Base-by-base conservation (phyloP, 2,888 invertebrate species). In the Melipona beecheii region DNA sequence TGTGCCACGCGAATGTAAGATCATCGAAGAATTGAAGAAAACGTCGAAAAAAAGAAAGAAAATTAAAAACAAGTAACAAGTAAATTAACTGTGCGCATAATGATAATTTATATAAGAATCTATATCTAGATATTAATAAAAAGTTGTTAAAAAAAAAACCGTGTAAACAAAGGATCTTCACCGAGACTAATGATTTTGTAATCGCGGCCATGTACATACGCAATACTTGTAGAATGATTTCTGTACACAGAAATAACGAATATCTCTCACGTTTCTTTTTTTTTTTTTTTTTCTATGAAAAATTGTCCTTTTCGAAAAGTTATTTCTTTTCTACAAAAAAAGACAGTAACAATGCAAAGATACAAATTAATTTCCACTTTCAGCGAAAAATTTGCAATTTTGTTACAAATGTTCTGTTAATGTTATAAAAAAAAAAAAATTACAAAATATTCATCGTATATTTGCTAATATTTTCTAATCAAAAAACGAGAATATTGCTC, bases 171-270 rank as follows among this genome's bases (percentile, higher is more conserved):
- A 50, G 24, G 64, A 70, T 78, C 13, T 75, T 75, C 66, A 64
- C 24, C 43, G 72, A 52, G 21, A 69, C 64, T 78, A 75, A 83
- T 64, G 36, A 84, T 75, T 83, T 81, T 86, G 75, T 85, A 89
- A 82, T 82, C 81, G 90, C 90, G 90, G 90, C 90, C 87, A 81
- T 87, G 90, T 90, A 90, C 89, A 87, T 90, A 90, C 89, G 86
- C 90, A 90, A 69, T n/a, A 69, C 31, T 69, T 19, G 27, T 52
- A 65, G 43, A 54, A 31, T 27, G 52, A 9, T 27, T 36, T 36
- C 36, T 36, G 6, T 56, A 49, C 84, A 36, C 52, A 58, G 65
- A 62, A 58, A 31, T 56, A 54, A 74, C 62, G 36, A 83, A 54
- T 21, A 62, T 73, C 15, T 52, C 17, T 62, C 19, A n/a, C 27